Percentiles rank a stretch among this genome's conserved stretches.
Evolutionary conservation across 1,140 invertebrate genomes (phyloP).

Genomic region (Drosophila truncata): DNA sequence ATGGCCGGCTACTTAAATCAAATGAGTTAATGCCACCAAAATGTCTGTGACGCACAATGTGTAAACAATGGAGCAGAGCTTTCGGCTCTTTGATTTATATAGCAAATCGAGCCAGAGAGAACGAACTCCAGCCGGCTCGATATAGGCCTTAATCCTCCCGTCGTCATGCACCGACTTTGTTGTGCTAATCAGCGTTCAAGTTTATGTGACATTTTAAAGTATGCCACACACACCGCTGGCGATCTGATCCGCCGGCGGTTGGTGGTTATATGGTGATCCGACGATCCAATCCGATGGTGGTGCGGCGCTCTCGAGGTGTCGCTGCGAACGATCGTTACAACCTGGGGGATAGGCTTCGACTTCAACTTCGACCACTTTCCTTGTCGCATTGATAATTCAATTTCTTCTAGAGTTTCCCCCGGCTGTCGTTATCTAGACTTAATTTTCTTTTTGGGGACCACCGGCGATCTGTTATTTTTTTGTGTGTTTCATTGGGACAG

Average conservation of each 20-base stretch:
- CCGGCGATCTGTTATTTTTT: slow-evolving; percentile 56
- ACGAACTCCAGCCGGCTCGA: slow-evolving; percentile 42
- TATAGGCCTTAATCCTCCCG: slow-evolving; percentile 63
- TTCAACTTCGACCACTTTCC: slow-evolving; percentile 51
- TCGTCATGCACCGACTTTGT: slow-evolving; percentile 73
- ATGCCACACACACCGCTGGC: slow-evolving; percentile 72
- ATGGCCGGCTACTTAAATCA: slow-evolving; percentile 70
- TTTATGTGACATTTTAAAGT: slow-evolving; percentile 84
- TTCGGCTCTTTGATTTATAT: slow-evolving; percentile 73
- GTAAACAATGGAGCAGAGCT: slow-evolving; percentile 70
- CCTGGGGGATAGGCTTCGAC: slow-evolving; percentile 9
- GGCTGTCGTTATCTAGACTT: slow-evolving; percentile 64
- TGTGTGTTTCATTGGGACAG: slow-evolving; percentile 17
- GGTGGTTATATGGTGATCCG: slow-evolving; percentile 15
- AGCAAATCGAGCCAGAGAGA: slow-evolving; percentile 29
- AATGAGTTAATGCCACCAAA: slow-evolving; percentile 80
- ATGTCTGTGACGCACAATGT: slow-evolving; percentile 72
- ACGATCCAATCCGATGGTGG: slow-evolving; percentile 36
- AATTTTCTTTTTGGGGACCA: slow-evolving; percentile 69
- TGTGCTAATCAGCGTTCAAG: slow-evolving; percentile 83
- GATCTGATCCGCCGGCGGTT: slow-evolving; percentile 36
- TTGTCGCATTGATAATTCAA: slow-evolving; percentile 78
- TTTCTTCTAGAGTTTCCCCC: slow-evolving; percentile 57
- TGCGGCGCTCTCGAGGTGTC: slow-evolving; percentile 76
- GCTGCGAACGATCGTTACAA: slow-evolving; percentile 65